Base-by-base conservation (phyloP, 2,113 vertebrate species). In the Trichechus manatus region DNA sequence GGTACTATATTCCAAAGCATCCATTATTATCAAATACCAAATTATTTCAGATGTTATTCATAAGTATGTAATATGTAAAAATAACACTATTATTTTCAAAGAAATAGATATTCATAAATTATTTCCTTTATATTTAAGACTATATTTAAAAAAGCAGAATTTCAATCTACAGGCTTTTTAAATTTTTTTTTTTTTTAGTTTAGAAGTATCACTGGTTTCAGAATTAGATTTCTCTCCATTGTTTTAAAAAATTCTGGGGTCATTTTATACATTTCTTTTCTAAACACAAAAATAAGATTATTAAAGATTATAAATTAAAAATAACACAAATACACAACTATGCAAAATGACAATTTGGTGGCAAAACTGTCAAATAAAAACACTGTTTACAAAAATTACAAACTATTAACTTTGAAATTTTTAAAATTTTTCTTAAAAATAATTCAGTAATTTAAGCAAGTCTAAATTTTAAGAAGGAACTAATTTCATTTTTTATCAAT, bases 321-420 rank as follows among this genome's bases (percentile, higher is more conserved):
- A 66, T 84, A 92, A 89, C 20, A 81, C 50, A 94, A 91, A 85
- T 31, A 90, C 56, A 66, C 9, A 92, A 78, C 8, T 91, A 53
- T 53, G 27, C 11, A 64, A 94, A 87, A 85, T 75, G 42, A 39
- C 50, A 95, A 64, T 63, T 50, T 89, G 68, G 74, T 64, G 47
- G 56, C 25, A 20, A 97, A 97, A 92, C 1, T 91, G 27, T 17
- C 61, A 95, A 27, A 87, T 44, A 90, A 90, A 96, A 93, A 89
- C 83, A 78, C 22, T 89, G 47, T 84, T 94, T 88, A 94, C 31
- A 97, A 91, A 97, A 96, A 89, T 13, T 92, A 31, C 2, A 89
- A 92, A 88, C 7, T 22, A 61, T 39, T 85, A 88, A 92, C 29
- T 85, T 85, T 42, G 31, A 82, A 80, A 77, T 53, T 47, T 70